These are phyloP conservation scores for Podarcis muralis DNA, from an alignment of 2,113 vertebrate genomes.

Conservation along the genomic window DNA sequence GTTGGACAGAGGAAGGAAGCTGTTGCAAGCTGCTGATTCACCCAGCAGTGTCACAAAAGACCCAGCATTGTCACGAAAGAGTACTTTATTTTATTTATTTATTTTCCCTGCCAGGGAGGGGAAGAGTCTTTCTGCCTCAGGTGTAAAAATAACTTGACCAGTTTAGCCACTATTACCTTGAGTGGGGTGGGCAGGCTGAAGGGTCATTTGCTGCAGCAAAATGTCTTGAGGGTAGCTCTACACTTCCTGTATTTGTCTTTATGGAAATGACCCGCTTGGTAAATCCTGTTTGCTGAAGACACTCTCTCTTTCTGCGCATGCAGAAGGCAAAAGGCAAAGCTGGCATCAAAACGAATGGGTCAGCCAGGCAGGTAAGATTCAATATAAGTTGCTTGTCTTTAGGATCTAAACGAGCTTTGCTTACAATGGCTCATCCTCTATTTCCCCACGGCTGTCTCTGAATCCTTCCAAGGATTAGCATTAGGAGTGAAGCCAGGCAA, in stretches of 20 bases:
- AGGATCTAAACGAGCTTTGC: slow-evolving; percentile 8
- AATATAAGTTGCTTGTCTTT: neutral
- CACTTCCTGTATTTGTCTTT: neutral
- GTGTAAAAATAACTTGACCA: too few relatives aligned
- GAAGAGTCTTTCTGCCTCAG: too few relatives aligned
- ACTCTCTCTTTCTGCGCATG: neutral
- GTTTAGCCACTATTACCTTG: too few relatives aligned
- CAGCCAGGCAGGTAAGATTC: neutral
- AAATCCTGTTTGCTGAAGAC: neutral
- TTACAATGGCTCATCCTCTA: neutral
- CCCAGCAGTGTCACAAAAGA: too few relatives aligned
- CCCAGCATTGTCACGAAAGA: too few relatives aligned
- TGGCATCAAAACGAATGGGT: slow-evolving; percentile 13
- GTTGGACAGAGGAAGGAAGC: neutral
- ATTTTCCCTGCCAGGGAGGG: too few relatives aligned
- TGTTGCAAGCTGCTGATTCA: neutral
- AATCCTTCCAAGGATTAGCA: slow-evolving; percentile 15
- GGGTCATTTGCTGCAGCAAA: neutral
- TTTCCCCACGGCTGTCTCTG: neutral
- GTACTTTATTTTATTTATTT: too few relatives aligned
- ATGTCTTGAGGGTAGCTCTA: too few relatives aligned
- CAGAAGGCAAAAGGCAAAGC: slow-evolving; percentile 14
- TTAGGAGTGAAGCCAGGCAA: slow-evolving; percentile 33
- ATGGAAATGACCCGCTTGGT: neutral
- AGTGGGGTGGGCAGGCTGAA: too few relatives aligned